Percentiles rank a stretch among this genome's conserved stretches.
These are phyloP conservation scores for Pasiphila rectangulata DNA, from an alignment of 2,888 invertebrate species.

Conservation along the genomic window DNA sequence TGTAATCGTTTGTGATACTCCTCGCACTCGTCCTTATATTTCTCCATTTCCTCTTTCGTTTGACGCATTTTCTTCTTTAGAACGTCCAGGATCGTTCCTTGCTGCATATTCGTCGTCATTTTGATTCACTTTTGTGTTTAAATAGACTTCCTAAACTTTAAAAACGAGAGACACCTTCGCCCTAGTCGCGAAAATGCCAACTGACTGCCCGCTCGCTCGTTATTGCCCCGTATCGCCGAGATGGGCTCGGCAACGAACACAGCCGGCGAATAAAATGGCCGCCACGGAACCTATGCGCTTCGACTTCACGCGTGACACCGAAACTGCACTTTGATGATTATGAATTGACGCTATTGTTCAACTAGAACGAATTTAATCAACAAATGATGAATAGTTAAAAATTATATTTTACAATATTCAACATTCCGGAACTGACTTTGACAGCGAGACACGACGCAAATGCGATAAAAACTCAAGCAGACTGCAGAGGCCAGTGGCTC, in stretches of 20 bases:
- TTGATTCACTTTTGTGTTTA: conserved; percentile 73
- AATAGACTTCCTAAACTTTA: conserved; percentile 63
- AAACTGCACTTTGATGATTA: conserved; percentile 46
- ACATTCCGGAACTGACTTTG: conserved; percentile 61
- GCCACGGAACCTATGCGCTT: conserved; percentile 64
- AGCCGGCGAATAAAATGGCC: conserved; percentile 80
- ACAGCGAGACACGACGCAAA: conserved; percentile 63
- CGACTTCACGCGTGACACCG: conserved; percentile 61
- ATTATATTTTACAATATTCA: conserved; percentile 51
- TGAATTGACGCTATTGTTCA: conserved; percentile 34
- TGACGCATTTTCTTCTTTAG: conserved; percentile 99
- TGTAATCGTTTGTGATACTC: conserved; percentile 97
- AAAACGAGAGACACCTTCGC: conserved; percentile 77
- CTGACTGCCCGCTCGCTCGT: conserved; percentile 74
- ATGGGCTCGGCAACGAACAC: conserved; percentile 78
- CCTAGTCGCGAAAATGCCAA: conserved; percentile 80
- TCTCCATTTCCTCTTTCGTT: conserved; percentile 99
- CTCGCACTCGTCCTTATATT: conserved; percentile 98
- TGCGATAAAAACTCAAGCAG: conserved; percentile 51
- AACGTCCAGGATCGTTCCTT: conserved; percentile 96
- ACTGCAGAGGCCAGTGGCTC: conserved; percentile 58
- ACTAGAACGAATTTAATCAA: conserved; percentile 39
- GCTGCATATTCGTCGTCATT: conserved; percentile 94
- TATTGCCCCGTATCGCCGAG: conserved; percentile 73
- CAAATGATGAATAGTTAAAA: conserved; percentile 43